Percentiles rank a stretch among this genome's conserved stretches.
These are phyloP conservation scores for Nysson spinosus DNA, from an alignment of 2,888 invertebrate genomes.

Conservation along the genomic window DNA sequence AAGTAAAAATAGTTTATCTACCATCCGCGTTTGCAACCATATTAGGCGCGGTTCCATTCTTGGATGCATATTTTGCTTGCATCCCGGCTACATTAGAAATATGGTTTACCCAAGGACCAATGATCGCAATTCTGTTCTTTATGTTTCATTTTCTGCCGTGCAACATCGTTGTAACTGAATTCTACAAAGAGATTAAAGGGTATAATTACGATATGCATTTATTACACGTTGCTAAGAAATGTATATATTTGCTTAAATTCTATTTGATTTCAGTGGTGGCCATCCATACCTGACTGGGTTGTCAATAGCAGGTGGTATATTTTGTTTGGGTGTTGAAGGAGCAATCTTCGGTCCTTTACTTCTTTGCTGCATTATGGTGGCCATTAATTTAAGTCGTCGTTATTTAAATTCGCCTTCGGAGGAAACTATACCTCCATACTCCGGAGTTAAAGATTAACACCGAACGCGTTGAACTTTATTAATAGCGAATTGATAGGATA, in stretches of 20 bases:
- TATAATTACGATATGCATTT: slow-evolving; percentile 70
- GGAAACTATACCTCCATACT: slow-evolving; percentile 74
- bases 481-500: slow-evolving; percentile 2
- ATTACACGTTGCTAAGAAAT: too few species aligned
- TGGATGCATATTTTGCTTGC: slow-evolving; percentile 97
- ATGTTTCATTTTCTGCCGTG: slow-evolving; percentile 93
- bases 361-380: slow-evolving; percentile 95
- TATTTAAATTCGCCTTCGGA: slow-evolving; percentile 80
- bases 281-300: slow-evolving; percentile 98
- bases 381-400: slow-evolving; percentile 84
- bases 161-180: slow-evolving; percentile 94
- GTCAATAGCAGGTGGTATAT: slow-evolving; percentile 98
- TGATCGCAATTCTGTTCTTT: slow-evolving; percentile 89
- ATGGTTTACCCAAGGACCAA: slow-evolving; percentile 94
- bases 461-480: slow-evolving; percentile 12
- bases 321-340: slow-evolving; percentile 97
- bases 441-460: slow-evolving; percentile 62
- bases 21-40: slow-evolving; percentile 96
- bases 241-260: not conserved
- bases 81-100: slow-evolving; percentile 96
- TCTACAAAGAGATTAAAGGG: slow-evolving; percentile 99
- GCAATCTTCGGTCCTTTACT: slow-evolving; percentile 97
- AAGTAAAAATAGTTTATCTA: slow-evolving; percentile 95
- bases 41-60: slow-evolving; percentile 96
- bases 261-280: slow-evolving; percentile 83